Conservation (phyloP, 2,888 invertebrate species). For the Drosophila colorata region DNA sequence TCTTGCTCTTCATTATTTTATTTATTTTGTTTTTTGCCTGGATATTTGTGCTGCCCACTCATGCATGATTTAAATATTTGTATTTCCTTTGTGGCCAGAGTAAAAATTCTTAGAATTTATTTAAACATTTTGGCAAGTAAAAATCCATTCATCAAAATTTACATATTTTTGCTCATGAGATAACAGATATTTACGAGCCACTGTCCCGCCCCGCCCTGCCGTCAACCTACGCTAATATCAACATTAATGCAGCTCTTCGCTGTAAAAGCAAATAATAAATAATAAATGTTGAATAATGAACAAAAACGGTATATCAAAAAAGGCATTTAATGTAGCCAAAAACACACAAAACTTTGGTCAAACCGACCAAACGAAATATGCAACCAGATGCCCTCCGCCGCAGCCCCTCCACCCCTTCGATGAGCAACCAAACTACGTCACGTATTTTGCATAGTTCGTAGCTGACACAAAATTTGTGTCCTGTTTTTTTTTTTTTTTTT, state of each 20-base stretch:
- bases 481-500: background rate
- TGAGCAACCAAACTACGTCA: conserved; percentile 12
- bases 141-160: conserved; percentile 27
- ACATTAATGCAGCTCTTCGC: conserved; percentile 6
- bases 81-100: conserved; percentile 7
- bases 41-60: conserved; percentile 13
- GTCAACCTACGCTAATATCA: conserved; percentile 8
- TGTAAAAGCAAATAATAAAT: conserved; percentile 43
- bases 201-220: background rate
- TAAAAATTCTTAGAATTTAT: conserved; percentile 25
- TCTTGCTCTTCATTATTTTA: background rate
- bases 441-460: conserved; percentile 52
- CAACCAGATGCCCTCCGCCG: conserved; percentile 3
- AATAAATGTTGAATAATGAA: conserved; percentile 47
- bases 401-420: too few relatives aligned
- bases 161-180: conserved; percentile 28
- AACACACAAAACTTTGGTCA: conserved; percentile 40
- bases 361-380: conserved; percentile 22
- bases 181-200: conserved; percentile 30
- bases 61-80: conserved; percentile 22
- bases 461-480: conserved; percentile 42
- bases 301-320: conserved; percentile 22
- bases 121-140: conserved; percentile 1
- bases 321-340: conserved; percentile 38
- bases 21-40: background rate